Base-by-base conservation (phyloP, 2,113 vertebrate genomes). In the Theristicus caerulescens region DNA sequence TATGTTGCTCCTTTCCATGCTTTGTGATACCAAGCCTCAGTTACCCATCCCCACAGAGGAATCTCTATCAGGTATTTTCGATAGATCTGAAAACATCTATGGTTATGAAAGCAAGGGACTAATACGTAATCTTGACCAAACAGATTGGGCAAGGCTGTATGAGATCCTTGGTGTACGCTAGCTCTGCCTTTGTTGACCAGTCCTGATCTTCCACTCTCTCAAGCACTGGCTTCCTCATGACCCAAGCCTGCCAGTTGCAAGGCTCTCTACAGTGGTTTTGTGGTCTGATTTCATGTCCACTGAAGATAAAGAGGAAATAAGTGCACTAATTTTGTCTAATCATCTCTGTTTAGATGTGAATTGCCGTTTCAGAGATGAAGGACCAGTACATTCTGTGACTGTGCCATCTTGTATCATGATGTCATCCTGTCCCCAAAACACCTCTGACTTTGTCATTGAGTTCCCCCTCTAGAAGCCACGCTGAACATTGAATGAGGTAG, bases 401-500 rank as follows among this genome's bases (percentile, higher is more conserved):
- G 16, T 94, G 44, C 31, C 73, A 69, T 36, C 61, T 54, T 89
- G 61, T 52, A n/a, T 38, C 52, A 13, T 26, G 40, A 36, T 62
- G 49, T 84, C 72, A 94, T 67, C 49, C 61, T 91, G 57, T 81
- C 82, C 55, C 32, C 24, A 40, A 62, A 79, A 82, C 44, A 44
- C 40, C 13, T 36, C 61, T 74, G 51, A 38, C 20, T 84, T 82
- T 57, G 74, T 32, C 34, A 36, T 3, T 69, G 52, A 74, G 36
- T 22, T 86, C 8, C 5, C 8, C 11, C 67, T 42, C n/a, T 0
- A 7, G 76, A 36, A 90, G 81, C 19, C 38, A n/a, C 0, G 0
- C 69, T 64, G 27, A 49, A 51, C 0, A 3, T 4, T 71, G 51
- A 67, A 58, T 47, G 59, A 91, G 8, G 26, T 34, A 64, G 46